Percentiles rank a stretch among this genome's conserved stretches.
phyloP scores from a whole-genome alignment of 2,888 invertebrate genomes.

The Drosophila maculinotata region DNA sequence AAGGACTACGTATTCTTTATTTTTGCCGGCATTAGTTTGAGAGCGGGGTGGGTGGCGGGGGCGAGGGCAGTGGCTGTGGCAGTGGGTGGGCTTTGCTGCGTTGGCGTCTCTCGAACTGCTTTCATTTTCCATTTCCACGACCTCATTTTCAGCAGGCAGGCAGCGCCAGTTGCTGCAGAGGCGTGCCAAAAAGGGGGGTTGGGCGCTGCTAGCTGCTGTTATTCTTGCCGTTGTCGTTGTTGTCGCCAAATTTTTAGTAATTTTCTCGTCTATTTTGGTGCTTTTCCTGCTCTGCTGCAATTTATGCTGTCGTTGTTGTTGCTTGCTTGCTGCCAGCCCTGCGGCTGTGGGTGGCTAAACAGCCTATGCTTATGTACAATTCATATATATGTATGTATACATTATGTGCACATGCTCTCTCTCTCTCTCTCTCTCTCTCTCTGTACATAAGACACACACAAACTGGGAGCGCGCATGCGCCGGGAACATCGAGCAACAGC shows the following conservation, averaged over 20 bases:
- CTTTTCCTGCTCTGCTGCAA: constrained; percentile 40
- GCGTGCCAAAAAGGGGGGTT: not conserved
- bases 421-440: too few species aligned
- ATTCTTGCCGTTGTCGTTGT: constrained; percentile 25
- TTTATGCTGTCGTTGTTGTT: constrained; percentile 51
- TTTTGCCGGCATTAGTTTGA: constrained; percentile 57
- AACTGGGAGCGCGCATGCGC: constrained; percentile 68
- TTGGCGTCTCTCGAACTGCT: constrained; percentile 76
- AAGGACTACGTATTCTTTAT: constrained; percentile 40
- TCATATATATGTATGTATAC: not conserved
- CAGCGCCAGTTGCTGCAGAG: constrained; percentile 15
- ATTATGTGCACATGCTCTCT: constrained; percentile 12
- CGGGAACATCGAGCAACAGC: not conserved
- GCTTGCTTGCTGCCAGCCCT: constrained; percentile 43
- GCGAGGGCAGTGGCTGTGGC: not conserved
- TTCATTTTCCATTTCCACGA: constrained; percentile 85
- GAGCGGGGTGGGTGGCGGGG: not conserved
- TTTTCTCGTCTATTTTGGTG: constrained; percentile 46
- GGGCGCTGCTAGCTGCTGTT: constrained; percentile 6
- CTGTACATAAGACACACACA: constrained; percentile 18
- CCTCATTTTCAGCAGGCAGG: constrained; percentile 81
- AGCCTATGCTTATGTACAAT: constrained; percentile 13
- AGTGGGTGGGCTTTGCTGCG: constrained; percentile 4
- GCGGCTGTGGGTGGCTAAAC: constrained; percentile 71
- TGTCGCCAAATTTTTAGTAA: constrained; percentile 51